These are phyloP conservation scores for Tenrec ecaudatus DNA, from an alignment of 2,113 vertebrate species.

Conservation along the genomic window DNA sequence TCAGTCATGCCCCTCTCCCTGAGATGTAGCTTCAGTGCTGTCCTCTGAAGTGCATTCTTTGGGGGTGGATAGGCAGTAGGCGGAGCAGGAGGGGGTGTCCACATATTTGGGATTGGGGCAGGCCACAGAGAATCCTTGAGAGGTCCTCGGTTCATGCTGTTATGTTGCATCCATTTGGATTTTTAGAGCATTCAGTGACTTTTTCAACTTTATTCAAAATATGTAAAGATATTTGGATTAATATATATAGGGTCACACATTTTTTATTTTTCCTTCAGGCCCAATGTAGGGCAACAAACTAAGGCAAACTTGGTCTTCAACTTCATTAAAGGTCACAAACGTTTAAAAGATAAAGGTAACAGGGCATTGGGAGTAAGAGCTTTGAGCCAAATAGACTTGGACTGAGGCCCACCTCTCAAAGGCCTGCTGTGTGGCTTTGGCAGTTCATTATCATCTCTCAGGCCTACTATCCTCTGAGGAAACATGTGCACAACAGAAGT, in stretches of 20 bases:
- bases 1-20: too few relatives aligned
- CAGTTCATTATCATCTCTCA: background rate
- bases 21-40: too few relatives aligned
- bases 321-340: background rate
- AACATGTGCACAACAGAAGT: background rate
- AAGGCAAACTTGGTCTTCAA: rapidly evolving
- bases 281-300: background rate
- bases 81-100: too few relatives aligned
- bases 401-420: background rate
- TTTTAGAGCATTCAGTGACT: background rate
- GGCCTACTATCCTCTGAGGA: too few relatives aligned
- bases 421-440: background rate
- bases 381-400: background rate
- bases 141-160: too few relatives aligned
- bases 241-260: background rate
- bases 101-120: too few relatives aligned
- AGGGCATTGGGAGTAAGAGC: background rate
- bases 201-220: background rate
- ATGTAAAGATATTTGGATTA: background rate
- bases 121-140: too few relatives aligned
- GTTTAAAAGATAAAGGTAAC: background rate
- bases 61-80: too few relatives aligned
- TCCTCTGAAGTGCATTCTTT: too few relatives aligned
- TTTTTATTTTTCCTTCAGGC: background rate
- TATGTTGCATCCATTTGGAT: too few relatives aligned